Base-by-base conservation (phyloP, 2,888 invertebrate species). In the Amorpha juglandis region DNA sequence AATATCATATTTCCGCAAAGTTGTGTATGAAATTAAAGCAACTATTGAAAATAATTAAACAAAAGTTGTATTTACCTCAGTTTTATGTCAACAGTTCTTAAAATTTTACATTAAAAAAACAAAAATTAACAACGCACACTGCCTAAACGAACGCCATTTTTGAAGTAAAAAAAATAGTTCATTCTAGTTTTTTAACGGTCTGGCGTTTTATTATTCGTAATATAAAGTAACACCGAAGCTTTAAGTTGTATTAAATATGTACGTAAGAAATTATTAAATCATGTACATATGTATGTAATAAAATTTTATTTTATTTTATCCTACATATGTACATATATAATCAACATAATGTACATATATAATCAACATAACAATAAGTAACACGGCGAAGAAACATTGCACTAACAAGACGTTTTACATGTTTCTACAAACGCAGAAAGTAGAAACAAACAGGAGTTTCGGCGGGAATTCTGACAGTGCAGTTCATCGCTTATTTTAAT, bases 91-190 rank as follows among this genome's bases (percentile, higher is more conserved):
- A 88, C 84, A 87, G 81, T 82, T 82, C 87, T 85, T 83, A 84
- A 86, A 84, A 82, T 90, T 83, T 74, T 77, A 55, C 47, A 62
- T 62, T 68, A 78, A 82, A 86, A 84, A 81, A 82, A 86, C 84
- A 84, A 86, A 84, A 82, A 86, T 81, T 82, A 89, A 86, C 84
- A 84, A 86, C 67, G 70, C 83, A 82, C 83, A 86, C 88, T 84
- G 81, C 86, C 84, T 87, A 92, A 67, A 81, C 80, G 80, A 82
- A 84, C 88, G 91, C 92, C 92, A 92, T 92, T 89, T 92, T 92
- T 84, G 73, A 82, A 82, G 76, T 77, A 77, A 83, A n/a, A 12
- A 50, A 38, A 6, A 19, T 42, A 16, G 68, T 68, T 67, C 69
- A 66, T 66, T 71, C 68, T 71, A 67, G 67, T 72, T 66, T 63